Evolutionary conservation across 2,113 vertebrate genomes (phyloP), one percentile per base, ranked within the genome.

Genomic region (Polypterus bichir): DNA sequence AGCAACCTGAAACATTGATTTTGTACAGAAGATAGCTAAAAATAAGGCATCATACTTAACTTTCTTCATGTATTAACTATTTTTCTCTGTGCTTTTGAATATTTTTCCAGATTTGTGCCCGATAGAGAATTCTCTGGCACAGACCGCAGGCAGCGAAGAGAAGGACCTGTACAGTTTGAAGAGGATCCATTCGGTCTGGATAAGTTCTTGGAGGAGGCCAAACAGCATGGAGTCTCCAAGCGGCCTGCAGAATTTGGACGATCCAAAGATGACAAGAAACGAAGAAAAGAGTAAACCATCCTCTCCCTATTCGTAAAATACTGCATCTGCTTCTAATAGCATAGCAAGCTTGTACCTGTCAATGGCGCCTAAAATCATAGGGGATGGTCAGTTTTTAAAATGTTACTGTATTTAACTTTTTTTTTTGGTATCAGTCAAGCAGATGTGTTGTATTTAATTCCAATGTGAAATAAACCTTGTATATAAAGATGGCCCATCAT

Each of bases 151-250:
- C 90, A 92, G 63, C 85, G 91, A 53, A 77, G 89, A 44, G 96
- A 97, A 6, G 94, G 95, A 47, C 96, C 96, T 0, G 96, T 99
- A 60, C 93, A 97, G 64, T 97, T 97, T 80, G 96, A 99, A 67
- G 94, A 97, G 68, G 96, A 99, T 89, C 94, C 95, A 3, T 99
- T 99, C 57, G 95, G 96, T 79, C 83, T 99, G 82, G 95, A 99
- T 73, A 97, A 96, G 78, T 99, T 99, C 88, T 92, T 99, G 85
- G 92, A 98, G 76, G 91, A 99, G 76, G 96, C 95, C 47, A 99
- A 99, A 77, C 94, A 97, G 70, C 96, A 99, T 0, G 95, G 94
- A 8, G 94, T 93, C 54, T 94, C 94, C 57, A 99, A 97, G 77
- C 86, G 95, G 69, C 92, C 93, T 0, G 94, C 95, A 0, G 89